Conservation (phyloP, 2,888 invertebrate genomes). For the Phytoseiulus persimilis region DNA sequence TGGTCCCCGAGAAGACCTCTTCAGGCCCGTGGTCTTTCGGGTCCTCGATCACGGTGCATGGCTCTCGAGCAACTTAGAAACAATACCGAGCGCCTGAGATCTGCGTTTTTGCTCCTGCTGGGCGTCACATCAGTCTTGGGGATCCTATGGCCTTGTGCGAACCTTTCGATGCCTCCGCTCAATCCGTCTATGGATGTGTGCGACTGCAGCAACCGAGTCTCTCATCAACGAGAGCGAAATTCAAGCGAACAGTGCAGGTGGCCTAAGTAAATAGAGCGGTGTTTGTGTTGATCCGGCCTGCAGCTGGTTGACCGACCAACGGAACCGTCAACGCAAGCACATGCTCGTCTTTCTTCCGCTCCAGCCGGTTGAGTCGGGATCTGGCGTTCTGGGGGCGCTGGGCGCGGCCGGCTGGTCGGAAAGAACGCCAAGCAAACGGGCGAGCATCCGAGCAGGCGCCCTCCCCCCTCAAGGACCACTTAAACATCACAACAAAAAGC, state of each 20-base stretch:
- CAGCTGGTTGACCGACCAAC: not conserved
- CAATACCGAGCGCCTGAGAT: too few species aligned
- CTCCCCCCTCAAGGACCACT: not conserved
- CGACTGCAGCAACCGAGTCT: too few species aligned
- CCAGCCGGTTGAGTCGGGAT: not conserved
- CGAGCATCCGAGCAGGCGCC: not conserved
- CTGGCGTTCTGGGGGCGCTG: not conserved
- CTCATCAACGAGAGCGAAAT: not conserved
- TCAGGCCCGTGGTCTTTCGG: too few species aligned
- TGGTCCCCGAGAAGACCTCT: too few species aligned
- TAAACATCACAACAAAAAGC: not conserved
- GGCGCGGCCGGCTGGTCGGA: not conserved
- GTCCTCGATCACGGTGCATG: too few species aligned
- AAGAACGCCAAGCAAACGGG: not conserved
- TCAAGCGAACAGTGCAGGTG: not conserved
- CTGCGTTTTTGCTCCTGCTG: too few species aligned
- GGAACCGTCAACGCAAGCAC: not conserved
- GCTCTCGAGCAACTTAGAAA: too few species aligned
- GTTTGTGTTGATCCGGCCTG: not conserved
- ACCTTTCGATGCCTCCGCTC: too few species aligned
- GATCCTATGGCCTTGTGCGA: too few species aligned
- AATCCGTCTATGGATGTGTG: too few species aligned
- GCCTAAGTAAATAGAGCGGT: not conserved
- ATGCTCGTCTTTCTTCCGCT: not conserved
- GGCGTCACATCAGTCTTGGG: too few species aligned